Evolutionary conservation across 2,888 invertebrate genomes (phyloP).

Genomic region (Oligia strigilis): DNA sequence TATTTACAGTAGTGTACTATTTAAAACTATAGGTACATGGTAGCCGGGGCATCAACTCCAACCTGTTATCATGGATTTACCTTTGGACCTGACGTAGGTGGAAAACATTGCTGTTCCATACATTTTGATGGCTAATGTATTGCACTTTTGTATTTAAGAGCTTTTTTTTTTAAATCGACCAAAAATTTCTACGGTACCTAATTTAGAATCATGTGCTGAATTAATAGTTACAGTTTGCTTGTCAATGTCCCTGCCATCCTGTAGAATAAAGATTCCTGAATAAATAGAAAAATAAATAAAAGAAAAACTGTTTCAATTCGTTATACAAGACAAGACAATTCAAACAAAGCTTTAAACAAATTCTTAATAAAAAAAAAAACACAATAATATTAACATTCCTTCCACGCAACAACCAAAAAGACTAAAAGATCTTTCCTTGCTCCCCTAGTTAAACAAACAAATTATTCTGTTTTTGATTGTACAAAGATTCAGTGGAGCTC

Average conservation of each 20-base stretch:
- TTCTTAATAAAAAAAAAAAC: conserved; percentile 47
- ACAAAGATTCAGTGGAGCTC: conserved; percentile 76
- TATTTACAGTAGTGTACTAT: background rate
- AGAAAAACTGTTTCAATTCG: background rate
- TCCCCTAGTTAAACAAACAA: conserved; percentile 70
- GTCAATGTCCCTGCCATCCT: background rate
- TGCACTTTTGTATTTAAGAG: no score
- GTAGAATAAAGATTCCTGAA: background rate
- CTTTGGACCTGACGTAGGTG: no score
- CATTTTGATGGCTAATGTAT: no score
- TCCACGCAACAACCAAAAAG: conserved; percentile 57
- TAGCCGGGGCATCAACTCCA: background rate
- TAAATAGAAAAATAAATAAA: background rate
- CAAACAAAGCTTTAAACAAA: conserved; percentile 35
- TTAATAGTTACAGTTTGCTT: background rate
- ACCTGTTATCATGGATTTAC: background rate
- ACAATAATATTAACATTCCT: conserved; percentile 57
- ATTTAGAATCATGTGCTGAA: background rate
- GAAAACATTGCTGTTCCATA: no score
- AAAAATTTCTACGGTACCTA: no score
- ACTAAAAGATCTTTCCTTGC: conserved; percentile 56
- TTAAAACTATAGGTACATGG: background rate
- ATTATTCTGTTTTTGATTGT: conserved; percentile 77
- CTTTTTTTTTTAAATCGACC: no score
- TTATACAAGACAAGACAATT: conserved; percentile 17